Percentiles rank a stretch among this genome's conserved stretches.
These are phyloP conservation scores for Catotricha subobsoleta DNA, from an alignment of 2,888 invertebrate genomes.

Conservation along the genomic window DNA sequence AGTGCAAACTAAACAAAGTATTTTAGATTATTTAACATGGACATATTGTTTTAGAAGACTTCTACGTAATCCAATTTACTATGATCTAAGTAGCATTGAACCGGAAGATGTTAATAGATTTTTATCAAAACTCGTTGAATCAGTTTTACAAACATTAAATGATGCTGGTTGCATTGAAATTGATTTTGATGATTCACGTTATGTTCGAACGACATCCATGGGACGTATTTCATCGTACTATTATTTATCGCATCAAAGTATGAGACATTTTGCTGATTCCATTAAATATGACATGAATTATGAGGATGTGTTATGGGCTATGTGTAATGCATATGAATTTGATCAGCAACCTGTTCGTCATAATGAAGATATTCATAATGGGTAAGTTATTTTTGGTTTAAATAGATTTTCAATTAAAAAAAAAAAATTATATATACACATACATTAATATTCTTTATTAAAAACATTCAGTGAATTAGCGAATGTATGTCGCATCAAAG, in stretches of 20 bases:
- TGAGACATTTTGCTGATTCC: slow-evolving; percentile 59
- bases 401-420: too few species aligned
- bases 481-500: slow-evolving; percentile 51
- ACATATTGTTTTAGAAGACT: slow-evolving; percentile 93
- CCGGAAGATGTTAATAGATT: slow-evolving; percentile 51
- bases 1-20: slow-evolving; percentile 78
- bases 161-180: slow-evolving; percentile 63
- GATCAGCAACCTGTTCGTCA: slow-evolving; percentile 90
- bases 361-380: slow-evolving; percentile 88
- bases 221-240: slow-evolving; percentile 93
- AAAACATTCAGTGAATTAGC: slow-evolving; percentile 79
- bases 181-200: slow-evolving; percentile 40
- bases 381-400: slow-evolving; percentile 38
- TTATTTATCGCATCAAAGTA: slow-evolving; percentile 83
- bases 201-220: slow-evolving; percentile 45
- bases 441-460: too few species aligned
- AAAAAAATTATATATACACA: too few species aligned
- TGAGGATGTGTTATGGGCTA: slow-evolving; percentile 54
- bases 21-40: slow-evolving; percentile 94
- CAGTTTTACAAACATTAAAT: slow-evolving; percentile 50
- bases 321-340: slow-evolving; percentile 79
- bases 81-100: slow-evolving; percentile 57
- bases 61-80: slow-evolving; percentile 82
- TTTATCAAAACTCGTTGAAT: slow-evolving; percentile 66
- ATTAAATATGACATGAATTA: slow-evolving; percentile 45